Base-by-base conservation (phyloP, 2,888 invertebrate species). In the Hemaris fuciformis region DNA sequence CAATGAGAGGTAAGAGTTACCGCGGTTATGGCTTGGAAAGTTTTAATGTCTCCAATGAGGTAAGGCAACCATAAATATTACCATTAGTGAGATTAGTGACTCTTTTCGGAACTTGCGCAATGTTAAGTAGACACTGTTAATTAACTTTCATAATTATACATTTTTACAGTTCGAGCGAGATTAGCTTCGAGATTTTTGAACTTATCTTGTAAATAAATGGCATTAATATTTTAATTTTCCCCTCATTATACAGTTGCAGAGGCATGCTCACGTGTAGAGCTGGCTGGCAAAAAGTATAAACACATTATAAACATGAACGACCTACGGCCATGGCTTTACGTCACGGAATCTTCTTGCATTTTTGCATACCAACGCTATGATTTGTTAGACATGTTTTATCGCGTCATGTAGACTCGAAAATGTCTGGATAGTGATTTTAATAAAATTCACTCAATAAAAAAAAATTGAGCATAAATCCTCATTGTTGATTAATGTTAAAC, bases 41-140 rank as follows among this genome's bases (percentile, higher is more conserved):
- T 92, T 91, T 91, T 89, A 91, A 90, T 89, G 90, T 85, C 84
- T 83, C 87, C 86, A 90, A 91, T 90, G 89, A 89, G 84, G 88
- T 87, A 87, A 83, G 76, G 84, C 80, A 74, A 67, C 76, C 85
- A 84, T 89, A 89, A 89, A 89, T 86, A 87, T 83, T 80, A 79
- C 83, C 81, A 83, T 87, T 88, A 76, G 76, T 75, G 79, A 85
- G 86, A 89, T 91, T 89, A 87, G 82, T 84, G 75, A 80, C 80
- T 80, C 80, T 85, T 85, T 83, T 76, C 76, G 78, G 79, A 80
- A 87, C 81, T 84, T 81, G 77, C 76, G 79, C 80, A 83, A 83
- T 71, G 76, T 69, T 73, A 70, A 76, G 68, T 77, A 76, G 71
- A 75, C 71, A 71, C 69, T 68, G 77, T 79, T 84, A 84, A 83